phyloP scores from a whole-genome alignment of 1,140 invertebrate genomes.

The Danaus melanippus region DNA sequence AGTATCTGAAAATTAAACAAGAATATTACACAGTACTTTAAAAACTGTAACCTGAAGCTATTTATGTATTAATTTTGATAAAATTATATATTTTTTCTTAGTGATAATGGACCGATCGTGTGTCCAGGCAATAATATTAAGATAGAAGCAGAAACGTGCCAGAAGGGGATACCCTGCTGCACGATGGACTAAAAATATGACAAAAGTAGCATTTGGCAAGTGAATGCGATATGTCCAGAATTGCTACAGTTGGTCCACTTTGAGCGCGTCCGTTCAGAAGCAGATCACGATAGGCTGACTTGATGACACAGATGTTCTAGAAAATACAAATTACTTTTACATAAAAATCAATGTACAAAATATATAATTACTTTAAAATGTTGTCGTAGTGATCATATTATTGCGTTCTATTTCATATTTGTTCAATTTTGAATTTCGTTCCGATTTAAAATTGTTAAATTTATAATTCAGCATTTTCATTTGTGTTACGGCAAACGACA shows the following conservation, averaged over 20 bases:
- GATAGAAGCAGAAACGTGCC: no score
- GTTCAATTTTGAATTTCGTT: slow-evolving; percentile 5
- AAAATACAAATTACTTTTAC: slow-evolving; percentile 3
- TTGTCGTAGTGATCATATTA: slow-evolving; percentile 12
- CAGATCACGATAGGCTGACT: no score
- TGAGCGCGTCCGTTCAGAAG: no score
- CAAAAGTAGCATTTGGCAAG: no score
- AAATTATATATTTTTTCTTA: neutral
- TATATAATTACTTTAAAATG: slow-evolving; percentile 15
- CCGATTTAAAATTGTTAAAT: slow-evolving; percentile 9
- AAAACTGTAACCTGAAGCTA: neutral
- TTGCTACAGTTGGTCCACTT: no score
- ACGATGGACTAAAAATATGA: no score
- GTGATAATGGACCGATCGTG: no score
- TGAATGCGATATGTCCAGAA: no score
- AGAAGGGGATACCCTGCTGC: no score
- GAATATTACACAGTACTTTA: neutral
- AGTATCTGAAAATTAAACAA: slow-evolving; percentile 22
- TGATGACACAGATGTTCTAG: neutral
- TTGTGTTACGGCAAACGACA: slow-evolving; percentile 26
- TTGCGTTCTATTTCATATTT: neutral
- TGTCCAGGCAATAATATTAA: no score
- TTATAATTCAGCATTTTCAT: slow-evolving; percentile 15
- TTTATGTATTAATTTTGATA: slow-evolving; percentile 11
- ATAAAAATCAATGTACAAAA: neutral